Evolutionary conservation across 1,140 invertebrate genomes (phyloP).

Genomic region (Drosophila truncata): DNA sequence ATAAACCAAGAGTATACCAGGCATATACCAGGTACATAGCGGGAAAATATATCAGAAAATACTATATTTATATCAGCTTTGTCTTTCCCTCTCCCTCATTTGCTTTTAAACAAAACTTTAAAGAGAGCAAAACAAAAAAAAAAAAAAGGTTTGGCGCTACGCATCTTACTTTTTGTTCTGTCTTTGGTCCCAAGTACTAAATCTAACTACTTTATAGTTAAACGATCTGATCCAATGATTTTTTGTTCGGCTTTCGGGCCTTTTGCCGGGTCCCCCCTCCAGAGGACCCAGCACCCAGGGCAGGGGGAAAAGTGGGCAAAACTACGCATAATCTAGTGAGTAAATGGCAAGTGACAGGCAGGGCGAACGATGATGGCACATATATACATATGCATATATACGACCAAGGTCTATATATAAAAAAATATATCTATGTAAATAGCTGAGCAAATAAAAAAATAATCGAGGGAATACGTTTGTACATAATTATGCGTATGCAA

Average conservation of each 20-base stretch:
- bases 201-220: neutral
- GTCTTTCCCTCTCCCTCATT: neutral
- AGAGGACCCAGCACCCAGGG: neutral
- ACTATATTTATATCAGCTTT: neutral
- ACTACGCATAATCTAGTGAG: conserved; percentile 74
- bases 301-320: conserved; percentile 75
- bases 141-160: neutral
- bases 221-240: conserved; percentile 10
- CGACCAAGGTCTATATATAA: conserved; percentile 6
- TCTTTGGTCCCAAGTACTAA: neutral
- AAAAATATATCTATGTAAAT: conserved; percentile 56
- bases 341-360: conserved; percentile 25
- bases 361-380: conserved; percentile 2
- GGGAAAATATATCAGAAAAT: neutral
- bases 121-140: neutral
- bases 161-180: neutral
- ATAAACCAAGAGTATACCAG: neutral
- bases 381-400: conserved; percentile 18
- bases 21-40: neutral
- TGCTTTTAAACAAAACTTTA: neutral
- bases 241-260: conserved; percentile 27
- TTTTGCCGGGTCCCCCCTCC: conserved; percentile 6
- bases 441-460: conserved; percentile 8
- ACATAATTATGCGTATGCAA: conserved; percentile 48
- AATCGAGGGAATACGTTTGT: conserved; percentile 31